Conservation (phyloP, 2,888 invertebrate genomes). For the Bedellia somnulentella region DNA sequence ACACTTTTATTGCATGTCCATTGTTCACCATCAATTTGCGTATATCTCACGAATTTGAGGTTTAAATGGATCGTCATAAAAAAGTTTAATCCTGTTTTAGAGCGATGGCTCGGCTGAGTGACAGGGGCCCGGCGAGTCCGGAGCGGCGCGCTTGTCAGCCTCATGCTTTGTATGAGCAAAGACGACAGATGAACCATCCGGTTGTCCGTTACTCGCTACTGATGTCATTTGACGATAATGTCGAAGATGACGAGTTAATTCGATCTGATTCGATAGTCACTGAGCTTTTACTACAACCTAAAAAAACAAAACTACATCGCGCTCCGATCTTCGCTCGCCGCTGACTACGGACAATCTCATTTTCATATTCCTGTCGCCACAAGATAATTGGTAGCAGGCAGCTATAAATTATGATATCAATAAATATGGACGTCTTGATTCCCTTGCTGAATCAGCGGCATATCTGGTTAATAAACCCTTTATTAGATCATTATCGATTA, state of each 20-base stretch:
- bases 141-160: slow-evolving; percentile 17
- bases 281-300: neutral
- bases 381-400: neutral
- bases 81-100: too few relatives aligned
- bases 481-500: slow-evolving; percentile 21
- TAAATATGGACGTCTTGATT: too few relatives aligned
- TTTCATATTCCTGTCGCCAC: too few relatives aligned
- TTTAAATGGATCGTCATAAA: too few relatives aligned
- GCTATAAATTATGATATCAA: too few relatives aligned
- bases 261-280: slow-evolving; percentile 19
- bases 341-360: too few relatives aligned
- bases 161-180: too few relatives aligned
- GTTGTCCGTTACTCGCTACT: slow-evolving; percentile 13
- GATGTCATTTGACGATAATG: slow-evolving; percentile 38
- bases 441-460: too few relatives aligned
- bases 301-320: neutral
- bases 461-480: slow-evolving; percentile 11
- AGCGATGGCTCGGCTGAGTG: too few relatives aligned
- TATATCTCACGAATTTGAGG: too few relatives aligned
- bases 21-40: neutral
- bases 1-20: too few relatives aligned
- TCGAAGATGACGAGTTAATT: slow-evolving; percentile 44
- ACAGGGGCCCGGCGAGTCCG: slow-evolving; percentile 14
- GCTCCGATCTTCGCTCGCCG: too few relatives aligned
- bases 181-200: slow-evolving; percentile 26